These are phyloP conservation scores for Hycleus cichorii DNA, from an alignment of 1,140 invertebrate species.

Conservation along the genomic window DNA sequence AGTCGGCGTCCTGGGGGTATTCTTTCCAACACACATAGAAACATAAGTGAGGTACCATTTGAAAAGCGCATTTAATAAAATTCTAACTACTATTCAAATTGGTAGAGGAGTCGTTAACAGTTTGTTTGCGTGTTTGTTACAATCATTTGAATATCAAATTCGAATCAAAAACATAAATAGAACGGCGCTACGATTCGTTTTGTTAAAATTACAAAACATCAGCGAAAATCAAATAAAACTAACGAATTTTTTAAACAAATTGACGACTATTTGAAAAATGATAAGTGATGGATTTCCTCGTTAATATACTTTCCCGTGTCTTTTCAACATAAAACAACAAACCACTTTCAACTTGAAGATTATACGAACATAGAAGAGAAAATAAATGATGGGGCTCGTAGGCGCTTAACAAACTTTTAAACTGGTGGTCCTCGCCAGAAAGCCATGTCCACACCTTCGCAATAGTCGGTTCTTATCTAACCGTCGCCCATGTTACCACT, in stretches of 20 bases:
- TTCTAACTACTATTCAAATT: conserved; percentile 8
- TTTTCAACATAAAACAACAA: too few relatives aligned
- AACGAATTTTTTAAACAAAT: too few relatives aligned
- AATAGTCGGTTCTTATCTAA: conserved; percentile 20
- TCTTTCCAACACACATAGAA: too few relatives aligned
- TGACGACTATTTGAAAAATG: too few relatives aligned
- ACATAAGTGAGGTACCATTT: background rate
- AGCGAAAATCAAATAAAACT: too few relatives aligned
- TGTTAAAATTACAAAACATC: too few relatives aligned
- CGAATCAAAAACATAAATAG: conserved; percentile 16
- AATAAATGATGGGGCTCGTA: conserved; percentile 8
- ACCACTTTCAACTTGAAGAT: too few relatives aligned
- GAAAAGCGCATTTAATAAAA: conserved; percentile 14
- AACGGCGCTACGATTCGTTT: background rate
- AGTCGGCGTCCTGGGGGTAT: too few relatives aligned
- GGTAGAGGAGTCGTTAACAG: conserved; percentile 12
- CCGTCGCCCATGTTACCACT: conserved; percentile 26
- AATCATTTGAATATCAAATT: conserved; percentile 14
- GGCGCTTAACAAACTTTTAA: conserved; percentile 15
- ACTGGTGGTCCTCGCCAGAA: conserved; percentile 16
- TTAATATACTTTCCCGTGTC: too few relatives aligned
- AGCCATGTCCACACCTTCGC: conserved; percentile 15
- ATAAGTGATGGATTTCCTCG: too few relatives aligned
- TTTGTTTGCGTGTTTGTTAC: conserved; percentile 12
- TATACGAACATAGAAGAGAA: background rate